These are phyloP conservation scores for Agrilus cyanescens DNA, from an alignment of 2,888 invertebrate genomes.

Conservation along the genomic window DNA sequence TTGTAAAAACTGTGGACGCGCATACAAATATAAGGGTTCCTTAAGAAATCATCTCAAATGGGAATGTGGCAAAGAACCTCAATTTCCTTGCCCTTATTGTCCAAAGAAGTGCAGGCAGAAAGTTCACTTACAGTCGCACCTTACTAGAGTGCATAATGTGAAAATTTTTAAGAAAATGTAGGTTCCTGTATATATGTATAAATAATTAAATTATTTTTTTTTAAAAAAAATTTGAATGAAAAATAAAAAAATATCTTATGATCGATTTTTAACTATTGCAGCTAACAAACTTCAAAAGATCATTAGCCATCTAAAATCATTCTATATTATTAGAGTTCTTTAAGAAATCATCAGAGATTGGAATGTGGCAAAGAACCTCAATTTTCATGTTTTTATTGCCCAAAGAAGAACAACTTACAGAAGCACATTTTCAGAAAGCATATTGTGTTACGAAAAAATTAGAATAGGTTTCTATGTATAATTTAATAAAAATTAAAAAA, in stretches of 20 bases:
- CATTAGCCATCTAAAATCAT: slow-evolving; percentile 62
- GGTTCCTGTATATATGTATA: neutral
- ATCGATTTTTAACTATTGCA: neutral
- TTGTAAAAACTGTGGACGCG: slow-evolving; percentile 4
- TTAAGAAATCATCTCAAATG: slow-evolving; percentile 16
- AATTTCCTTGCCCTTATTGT: slow-evolving; percentile 13
- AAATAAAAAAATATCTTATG: neutral
- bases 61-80: slow-evolving; percentile 14
- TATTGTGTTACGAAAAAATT: too few species aligned
- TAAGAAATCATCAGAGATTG: slow-evolving; percentile 16
- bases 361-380: too few species aligned
- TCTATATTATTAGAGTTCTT: slow-evolving; percentile 5
- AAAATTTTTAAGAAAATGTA: neutral
- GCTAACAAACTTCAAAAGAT: slow-evolving; percentile 25
- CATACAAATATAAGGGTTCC: slow-evolving; percentile 6
- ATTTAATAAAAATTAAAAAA: too few species aligned
- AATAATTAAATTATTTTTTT: neutral
- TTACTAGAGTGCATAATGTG: slow-evolving; percentile 24
- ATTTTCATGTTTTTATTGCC: too few species aligned
- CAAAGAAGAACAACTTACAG: too few species aligned
- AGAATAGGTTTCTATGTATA: too few species aligned
- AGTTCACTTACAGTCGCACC: slow-evolving; percentile 23
- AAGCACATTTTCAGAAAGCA: too few species aligned
- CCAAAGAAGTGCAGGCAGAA: slow-evolving; percentile 30
- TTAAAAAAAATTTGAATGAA: neutral